Evolutionary conservation across 1,140 invertebrate genomes (phyloP).

Genomic region (Pogonomyrmex barbatus): DNA sequence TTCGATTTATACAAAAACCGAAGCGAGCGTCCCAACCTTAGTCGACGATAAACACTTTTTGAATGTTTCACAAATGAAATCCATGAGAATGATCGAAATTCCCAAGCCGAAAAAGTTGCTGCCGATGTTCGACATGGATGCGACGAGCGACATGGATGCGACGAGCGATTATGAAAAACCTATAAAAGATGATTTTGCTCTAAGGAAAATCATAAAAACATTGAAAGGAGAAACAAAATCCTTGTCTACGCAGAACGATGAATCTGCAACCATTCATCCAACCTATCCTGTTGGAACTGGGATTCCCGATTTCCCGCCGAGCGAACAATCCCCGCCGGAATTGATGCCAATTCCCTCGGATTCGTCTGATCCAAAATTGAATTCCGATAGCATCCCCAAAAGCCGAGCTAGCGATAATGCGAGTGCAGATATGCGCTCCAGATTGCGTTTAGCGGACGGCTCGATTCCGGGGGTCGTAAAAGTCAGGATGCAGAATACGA

Average conservation of each 20-base stretch:
- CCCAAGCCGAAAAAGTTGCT: conserved; percentile 22
- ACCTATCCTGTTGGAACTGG: too few relatives aligned
- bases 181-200: not conserved
- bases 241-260: not conserved
- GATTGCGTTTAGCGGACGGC: conserved; percentile 62
- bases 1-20: not conserved
- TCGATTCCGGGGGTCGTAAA: conserved; percentile 79
- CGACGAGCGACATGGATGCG: not conserved
- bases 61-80: conserved; percentile 25
- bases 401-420: not conserved
- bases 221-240: not conserved
- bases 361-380: not conserved
- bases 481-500: conserved; percentile 84
- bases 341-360: not conserved
- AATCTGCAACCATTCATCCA: not conserved
- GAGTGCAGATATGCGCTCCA: conserved; percentile 25
- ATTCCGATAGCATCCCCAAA: not conserved
- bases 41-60: not conserved
- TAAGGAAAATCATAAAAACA: conserved; percentile 38
- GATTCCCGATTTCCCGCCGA: not conserved
- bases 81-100: conserved; percentile 53
- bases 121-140: not conserved
- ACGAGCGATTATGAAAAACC: not conserved
- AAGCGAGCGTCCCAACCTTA: conserved; percentile 5
- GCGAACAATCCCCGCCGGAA: not conserved